Conservation (phyloP, 1,140 invertebrate genomes). For the Aphelenchoides avenae region DNA sequence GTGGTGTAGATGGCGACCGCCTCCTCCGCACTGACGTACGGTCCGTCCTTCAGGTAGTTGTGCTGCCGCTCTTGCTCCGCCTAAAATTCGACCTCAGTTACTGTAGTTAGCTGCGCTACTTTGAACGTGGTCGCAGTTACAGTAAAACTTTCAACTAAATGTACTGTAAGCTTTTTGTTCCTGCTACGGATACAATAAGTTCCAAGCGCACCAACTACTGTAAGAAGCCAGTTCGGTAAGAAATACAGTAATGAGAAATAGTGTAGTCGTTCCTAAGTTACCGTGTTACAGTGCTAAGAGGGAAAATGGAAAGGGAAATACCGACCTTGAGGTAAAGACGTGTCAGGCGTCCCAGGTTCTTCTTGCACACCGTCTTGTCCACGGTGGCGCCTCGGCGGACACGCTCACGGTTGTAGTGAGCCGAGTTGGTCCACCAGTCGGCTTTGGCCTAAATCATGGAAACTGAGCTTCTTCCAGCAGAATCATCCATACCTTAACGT, state of each 20-base stretch:
- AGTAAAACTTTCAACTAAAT: no score
- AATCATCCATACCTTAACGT: no score
- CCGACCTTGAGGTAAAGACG: conserved; percentile 81
- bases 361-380: conserved; percentile 99
- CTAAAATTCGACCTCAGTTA: no score
- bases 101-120: no score
- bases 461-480: no score
- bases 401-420: conserved; percentile 96
- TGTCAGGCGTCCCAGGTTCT: conserved; percentile 93
- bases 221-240: conserved; percentile 2
- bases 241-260: neutral
- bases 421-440: conserved; percentile 99
- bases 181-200: no score
- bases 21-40: conserved; percentile 98
- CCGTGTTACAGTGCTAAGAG: neutral
- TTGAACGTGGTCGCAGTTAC: no score
- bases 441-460: no score
- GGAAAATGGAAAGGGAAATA: conserved; percentile 3
- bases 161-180: no score
- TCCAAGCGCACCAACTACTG: no score
- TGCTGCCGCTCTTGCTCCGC: conserved; percentile 98
- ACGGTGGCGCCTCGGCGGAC: conserved; percentile 69
- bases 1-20: conserved; percentile 99
- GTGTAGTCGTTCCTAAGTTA: neutral
- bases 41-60: conserved; percentile 96